Evolutionary conservation across 2,888 invertebrate species (phyloP), one percentile per base, ranked within the genome.

Genomic region (Brenthis daphne): DNA sequence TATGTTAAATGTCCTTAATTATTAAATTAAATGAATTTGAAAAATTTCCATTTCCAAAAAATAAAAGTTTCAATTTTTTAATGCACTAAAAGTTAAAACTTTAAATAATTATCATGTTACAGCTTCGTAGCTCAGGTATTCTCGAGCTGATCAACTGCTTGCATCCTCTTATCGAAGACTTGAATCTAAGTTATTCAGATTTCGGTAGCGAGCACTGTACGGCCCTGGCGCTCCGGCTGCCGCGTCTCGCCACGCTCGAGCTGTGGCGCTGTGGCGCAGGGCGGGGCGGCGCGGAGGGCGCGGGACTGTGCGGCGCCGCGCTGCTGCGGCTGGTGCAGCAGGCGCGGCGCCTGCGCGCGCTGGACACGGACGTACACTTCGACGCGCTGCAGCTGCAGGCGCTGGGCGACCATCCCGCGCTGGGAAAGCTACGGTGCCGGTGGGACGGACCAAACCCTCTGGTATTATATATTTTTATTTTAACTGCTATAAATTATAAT

Each of bases 201-300:
- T 78, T 81, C 29, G 71, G 72, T 6, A 75, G 76, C 55, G 74
- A 77, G 48, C 81, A 80, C 63, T 67, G 75, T 14, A 6, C 37
- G 1, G 50, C 66, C 0, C 53, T 81, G 0, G 68, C 65, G 12
- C 54, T 55, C 0, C 58, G 72, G 14, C 57, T 76, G 20, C 75
- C 76, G 0, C 43, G 24, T 4, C 72, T 80, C 51, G 73, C 67
- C 6, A 60, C 58, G 6, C 63, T 82, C 4, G 80, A 82, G 67
- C 68, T 78, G 54, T 82, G 81, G 80, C 69, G 74, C 13, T 72
- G 75, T 37, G 57, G 60, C 3, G 20, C 37, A 11, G 8, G 11
- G 37, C 37, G 0, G 37, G 37, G 8, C 37, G 37, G 33, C 37
- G 24, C 3, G 37, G 6, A 1, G 6, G 37, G 37, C 37, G 1